These are phyloP conservation scores for Hoplodrina ambigua DNA, from an alignment of 2,888 invertebrate genomes.

Conservation along the genomic window DNA sequence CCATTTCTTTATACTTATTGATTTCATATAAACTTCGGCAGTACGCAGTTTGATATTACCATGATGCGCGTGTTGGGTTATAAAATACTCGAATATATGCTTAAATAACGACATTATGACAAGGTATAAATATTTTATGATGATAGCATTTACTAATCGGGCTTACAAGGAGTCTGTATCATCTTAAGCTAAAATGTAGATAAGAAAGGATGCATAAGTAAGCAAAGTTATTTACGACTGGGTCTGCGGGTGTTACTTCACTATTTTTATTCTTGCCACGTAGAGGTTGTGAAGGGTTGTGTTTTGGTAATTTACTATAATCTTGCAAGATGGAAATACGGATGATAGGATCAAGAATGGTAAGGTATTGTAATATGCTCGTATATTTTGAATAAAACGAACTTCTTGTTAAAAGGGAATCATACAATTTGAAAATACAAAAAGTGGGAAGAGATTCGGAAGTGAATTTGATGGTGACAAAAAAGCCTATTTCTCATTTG, in stretches of 20 bases:
- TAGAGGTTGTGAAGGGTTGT: slow-evolving; percentile 40
- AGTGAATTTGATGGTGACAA: background rate
- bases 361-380: background rate
- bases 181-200: slow-evolving; percentile 20
- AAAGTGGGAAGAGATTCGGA: too few relatives aligned
- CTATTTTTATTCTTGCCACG: slow-evolving; percentile 57
- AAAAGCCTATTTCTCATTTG: slow-evolving; percentile 6
- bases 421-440: background rate
- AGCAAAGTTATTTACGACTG: slow-evolving; percentile 54
- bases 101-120: slow-evolving; percentile 34
- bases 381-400: background rate
- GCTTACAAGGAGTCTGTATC: slow-evolving; percentile 7
- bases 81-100: slow-evolving; percentile 37
- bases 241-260: slow-evolving; percentile 26
- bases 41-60: slow-evolving; percentile 26
- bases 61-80: slow-evolving; percentile 28
- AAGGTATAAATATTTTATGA: slow-evolving; percentile 56
- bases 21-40: slow-evolving; percentile 35
- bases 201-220: slow-evolving; percentile 45
- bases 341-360: slow-evolving; percentile 18
- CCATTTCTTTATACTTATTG: slow-evolving; percentile 23
- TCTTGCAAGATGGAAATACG: slow-evolving; percentile 26
- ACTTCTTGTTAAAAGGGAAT: background rate
- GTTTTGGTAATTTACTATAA: slow-evolving; percentile 48
- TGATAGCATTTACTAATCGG: slow-evolving; percentile 49